A percentile compares a stretch with the other conserved stretches of the same genome.
These are phyloP conservation scores for Microcaecilia unicolor DNA, from an alignment of 2,797 vertebrate genomes.

Conservation along the genomic window DNA sequence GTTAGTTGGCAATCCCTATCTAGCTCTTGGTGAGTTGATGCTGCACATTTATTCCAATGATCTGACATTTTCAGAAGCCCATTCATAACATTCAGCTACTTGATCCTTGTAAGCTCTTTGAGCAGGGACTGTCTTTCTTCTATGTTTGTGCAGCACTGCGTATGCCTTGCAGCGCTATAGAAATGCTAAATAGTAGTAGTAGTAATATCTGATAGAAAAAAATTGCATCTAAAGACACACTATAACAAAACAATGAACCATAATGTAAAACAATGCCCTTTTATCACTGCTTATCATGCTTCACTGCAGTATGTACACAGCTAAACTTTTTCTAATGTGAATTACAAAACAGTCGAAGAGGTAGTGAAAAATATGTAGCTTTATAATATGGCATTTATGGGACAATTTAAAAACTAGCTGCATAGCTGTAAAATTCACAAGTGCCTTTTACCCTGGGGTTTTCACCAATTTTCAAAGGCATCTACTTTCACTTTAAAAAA, in stretches of 20 bases:
- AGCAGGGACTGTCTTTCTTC: too few relatives aligned
- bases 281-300: constrained; percentile 9
- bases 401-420: constrained; percentile 2
- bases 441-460: too few relatives aligned
- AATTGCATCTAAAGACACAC: constrained; percentile 15
- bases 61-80: constrained; percentile 22
- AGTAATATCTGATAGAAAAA: constrained; percentile 25
- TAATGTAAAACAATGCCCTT: constrained; percentile 24
- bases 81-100: constrained; percentile 24
- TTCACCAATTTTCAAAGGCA: too few relatives aligned
- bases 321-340: constrained; percentile 2
- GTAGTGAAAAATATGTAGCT: not conserved
- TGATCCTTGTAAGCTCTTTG: too few relatives aligned
- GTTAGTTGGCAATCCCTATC: too few relatives aligned
- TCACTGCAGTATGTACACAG: constrained; percentile 2
- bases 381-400: not conserved
- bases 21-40: too few relatives aligned
- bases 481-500: too few relatives aligned
- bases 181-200: too few relatives aligned
- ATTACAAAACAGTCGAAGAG: constrained; percentile 7
- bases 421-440: too few relatives aligned
- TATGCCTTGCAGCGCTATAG: too few relatives aligned
- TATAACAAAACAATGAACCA: constrained; percentile 33
- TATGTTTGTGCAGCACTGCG: too few relatives aligned
- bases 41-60: constrained; percentile 24